Percentiles rank a stretch among this genome's conserved stretches.
phyloP scores from a whole-genome alignment of 2,797 vertebrate genomes.

The Lophius americanus region DNA sequence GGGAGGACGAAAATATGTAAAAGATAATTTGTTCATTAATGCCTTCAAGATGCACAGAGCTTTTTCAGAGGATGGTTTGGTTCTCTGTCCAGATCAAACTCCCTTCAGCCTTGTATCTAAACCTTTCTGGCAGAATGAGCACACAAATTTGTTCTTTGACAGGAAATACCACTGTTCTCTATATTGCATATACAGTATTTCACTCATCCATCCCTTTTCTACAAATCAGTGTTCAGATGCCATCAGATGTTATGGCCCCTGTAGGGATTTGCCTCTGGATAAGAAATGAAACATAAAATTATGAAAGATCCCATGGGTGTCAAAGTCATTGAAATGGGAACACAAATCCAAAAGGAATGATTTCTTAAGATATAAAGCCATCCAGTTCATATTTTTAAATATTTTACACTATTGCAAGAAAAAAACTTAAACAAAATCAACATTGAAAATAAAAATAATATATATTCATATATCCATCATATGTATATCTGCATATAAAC shows the following conservation, averaged over 20 bases:
- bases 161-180: slow-evolving; percentile 28
- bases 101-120: slow-evolving; percentile 48
- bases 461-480: slow-evolving; percentile 79
- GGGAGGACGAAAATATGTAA: slow-evolving; percentile 59
- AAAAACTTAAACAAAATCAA: slow-evolving; percentile 60
- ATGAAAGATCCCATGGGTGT: slow-evolving; percentile 24
- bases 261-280: slow-evolving; percentile 42
- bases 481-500: slow-evolving; percentile 84
- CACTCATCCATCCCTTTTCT: slow-evolving; percentile 37
- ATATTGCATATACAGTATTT: slow-evolving; percentile 59
- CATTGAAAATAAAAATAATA: slow-evolving; percentile 78
- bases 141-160: slow-evolving; percentile 37
- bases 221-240: slow-evolving; percentile 25
- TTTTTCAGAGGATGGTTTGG: slow-evolving; percentile 32
- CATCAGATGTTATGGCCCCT: slow-evolving; percentile 55
- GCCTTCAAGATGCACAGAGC: slow-evolving; percentile 50
- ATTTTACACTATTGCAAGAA: slow-evolving; percentile 79
- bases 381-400: slow-evolving; percentile 68
- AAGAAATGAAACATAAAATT: slow-evolving; percentile 47
- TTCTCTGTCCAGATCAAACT: slow-evolving; percentile 46
- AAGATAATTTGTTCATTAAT: slow-evolving; percentile 73
- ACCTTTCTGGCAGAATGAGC: slow-evolving; percentile 54
- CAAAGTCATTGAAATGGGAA: slow-evolving; percentile 42
- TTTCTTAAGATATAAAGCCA: slow-evolving; percentile 69
- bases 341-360: slow-evolving; percentile 66